Evolutionary conservation across 2,888 invertebrate genomes (phyloP), one percentile per base, ranked within the genome.

Genomic region (Cyaniris semiargus): DNA sequence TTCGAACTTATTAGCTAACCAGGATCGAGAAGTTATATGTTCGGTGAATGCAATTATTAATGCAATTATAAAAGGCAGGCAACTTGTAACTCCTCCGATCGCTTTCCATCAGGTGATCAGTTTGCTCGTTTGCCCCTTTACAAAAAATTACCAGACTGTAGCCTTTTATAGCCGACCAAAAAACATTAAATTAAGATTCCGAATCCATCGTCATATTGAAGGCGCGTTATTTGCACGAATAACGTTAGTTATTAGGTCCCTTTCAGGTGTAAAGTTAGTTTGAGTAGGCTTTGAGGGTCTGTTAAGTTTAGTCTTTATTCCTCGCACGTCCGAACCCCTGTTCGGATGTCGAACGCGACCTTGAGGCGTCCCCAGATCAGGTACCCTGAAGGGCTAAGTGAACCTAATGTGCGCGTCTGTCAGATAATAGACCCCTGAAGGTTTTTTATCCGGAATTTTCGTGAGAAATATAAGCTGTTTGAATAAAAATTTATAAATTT

Each of bases 251-350:
- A 23, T 60, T 60, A 60, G 23, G 60, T 60, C 23, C 60, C 60
- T 60, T 60, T 60, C 60, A 60, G 60, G 60, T 60, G 13, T 23
- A 58, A 58, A 58, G 21, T 58, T 58, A 60, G 23, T 60, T 60
- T 13, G 60, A 60, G 7, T 60, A 1, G 4, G 21, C 4, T 4
- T 53, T 53, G 53, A 23, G 10, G 13, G 60, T 23, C 60, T 10
- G 1, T 60, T 58, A 58, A 2, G 56, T 58, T 6, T 5, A 48
- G 48, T 15, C 48, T 3, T 18, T 18, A 60, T 60, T 60, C 60
- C 13, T 13, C 3, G 60, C 60, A 23, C 60, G 60, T 23, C 60
- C 60, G 60, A 60, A 13, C 60, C 60, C 23, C 10, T 23, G 23
- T 60, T 60, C 3, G 23, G 23, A 60, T 23, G 60, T 60, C 60